Evolutionary conservation across 30 jellyfish, hydroid and myxozoan species (phyloP).

Genomic region (Aurelia sp.): DNA sequence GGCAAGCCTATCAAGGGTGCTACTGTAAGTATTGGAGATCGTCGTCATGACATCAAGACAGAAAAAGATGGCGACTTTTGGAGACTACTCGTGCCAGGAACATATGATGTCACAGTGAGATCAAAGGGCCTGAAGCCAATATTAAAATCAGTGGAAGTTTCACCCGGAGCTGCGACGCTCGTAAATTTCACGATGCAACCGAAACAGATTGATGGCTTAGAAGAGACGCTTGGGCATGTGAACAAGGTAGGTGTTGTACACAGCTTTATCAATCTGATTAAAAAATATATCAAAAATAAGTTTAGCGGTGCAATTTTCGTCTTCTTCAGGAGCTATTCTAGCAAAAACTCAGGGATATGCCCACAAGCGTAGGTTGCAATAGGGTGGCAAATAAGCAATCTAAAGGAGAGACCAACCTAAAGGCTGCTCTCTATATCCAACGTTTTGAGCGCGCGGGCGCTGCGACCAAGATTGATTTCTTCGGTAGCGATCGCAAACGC

Average conservation of each 20-base stretch:
- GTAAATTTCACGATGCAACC: conserved; percentile 80
- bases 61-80: conserved; percentile 98
- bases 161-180: conserved; percentile 79
- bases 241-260: conserved; percentile 56
- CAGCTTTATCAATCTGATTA: too few species aligned
- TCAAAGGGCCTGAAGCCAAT: conserved; percentile 91
- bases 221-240: conserved; percentile 95
- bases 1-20: conserved; percentile 97
- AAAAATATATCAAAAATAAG: too few species aligned
- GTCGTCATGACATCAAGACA: conserved; percentile 86
- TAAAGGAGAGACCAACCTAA: too few species aligned
- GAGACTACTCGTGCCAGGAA: conserved; percentile 98
- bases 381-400: too few species aligned
- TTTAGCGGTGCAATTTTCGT: too few species aligned
- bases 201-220: conserved; percentile 91
- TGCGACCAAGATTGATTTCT: too few species aligned
- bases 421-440: too few species aligned
- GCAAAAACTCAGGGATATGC: too few species aligned
- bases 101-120: conserved; percentile 91
- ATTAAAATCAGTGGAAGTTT: conserved; percentile 76
- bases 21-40: conserved; percentile 86
- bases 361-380: too few species aligned
- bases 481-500: too few species aligned
- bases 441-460: too few species aligned
- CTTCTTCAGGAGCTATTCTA: too few species aligned